A percentile compares a stretch with the other conserved stretches of the same genome.
phyloP scores from a whole-genome alignment of 2,113 vertebrate genomes.

The Pithys albifrons region DNA sequence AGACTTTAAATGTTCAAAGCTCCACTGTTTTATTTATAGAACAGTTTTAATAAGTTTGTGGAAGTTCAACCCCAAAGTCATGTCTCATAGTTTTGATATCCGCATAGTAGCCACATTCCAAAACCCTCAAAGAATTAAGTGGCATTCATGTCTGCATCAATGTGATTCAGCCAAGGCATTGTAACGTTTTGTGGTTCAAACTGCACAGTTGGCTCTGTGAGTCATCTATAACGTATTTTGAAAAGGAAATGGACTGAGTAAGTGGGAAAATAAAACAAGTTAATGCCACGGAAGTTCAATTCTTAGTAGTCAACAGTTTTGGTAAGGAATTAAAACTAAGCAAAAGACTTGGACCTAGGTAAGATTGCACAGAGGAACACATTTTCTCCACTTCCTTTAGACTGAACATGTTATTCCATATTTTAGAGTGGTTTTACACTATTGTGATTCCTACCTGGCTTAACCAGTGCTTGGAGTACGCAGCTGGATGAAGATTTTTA shows the following conservation, averaged over 20 bases:
- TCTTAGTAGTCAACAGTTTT: neutral
- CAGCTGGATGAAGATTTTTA: neutral
- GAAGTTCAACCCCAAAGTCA: neutral
- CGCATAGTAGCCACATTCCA: neutral
- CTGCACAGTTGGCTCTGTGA: neutral
- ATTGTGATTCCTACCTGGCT: neutral
- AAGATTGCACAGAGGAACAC: neutral
- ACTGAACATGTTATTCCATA: neutral
- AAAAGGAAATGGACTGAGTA: neutral
- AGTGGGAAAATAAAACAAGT: neutral
- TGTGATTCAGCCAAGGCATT: neutral
- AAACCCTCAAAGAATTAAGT: neutral
- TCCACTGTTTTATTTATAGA: neutral
- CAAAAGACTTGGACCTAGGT: neutral
- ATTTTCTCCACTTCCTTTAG: neutral
- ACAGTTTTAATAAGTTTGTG: neutral
- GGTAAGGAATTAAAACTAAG: neutral
- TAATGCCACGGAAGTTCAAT: neutral
- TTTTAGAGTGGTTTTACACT: neutral
- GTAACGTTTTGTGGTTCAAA: neutral
- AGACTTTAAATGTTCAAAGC: neutral
- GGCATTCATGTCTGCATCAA: neutral
- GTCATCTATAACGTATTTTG: neutral
- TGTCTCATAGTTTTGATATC: neutral
- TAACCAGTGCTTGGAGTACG: neutral